Evolutionary conservation across 37 sponge, comb jelly and placozoan genomes (phyloP).

Genomic region (Beroe forskalii): DNA sequence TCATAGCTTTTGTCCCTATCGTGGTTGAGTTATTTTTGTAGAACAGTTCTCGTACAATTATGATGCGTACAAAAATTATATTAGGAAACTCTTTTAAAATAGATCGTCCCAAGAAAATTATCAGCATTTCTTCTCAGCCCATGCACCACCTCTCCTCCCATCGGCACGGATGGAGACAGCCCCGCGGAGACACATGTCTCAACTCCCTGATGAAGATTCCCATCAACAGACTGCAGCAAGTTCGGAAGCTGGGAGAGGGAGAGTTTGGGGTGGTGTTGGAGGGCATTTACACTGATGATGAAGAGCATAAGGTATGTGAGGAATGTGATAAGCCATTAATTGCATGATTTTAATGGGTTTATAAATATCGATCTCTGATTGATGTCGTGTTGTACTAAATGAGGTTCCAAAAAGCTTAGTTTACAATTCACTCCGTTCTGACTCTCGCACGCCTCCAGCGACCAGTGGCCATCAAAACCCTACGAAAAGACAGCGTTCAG

Average conservation of each 20-base stretch:
- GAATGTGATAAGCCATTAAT: too few species aligned
- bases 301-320: slow-evolving; percentile 66
- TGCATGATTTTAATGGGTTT: neutral
- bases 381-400: too few species aligned
- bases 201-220: slow-evolving; percentile 3
- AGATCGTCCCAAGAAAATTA: too few species aligned
- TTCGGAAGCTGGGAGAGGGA: slow-evolving; percentile 74
- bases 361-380: neutral
- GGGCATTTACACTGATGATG: slow-evolving; percentile 68
- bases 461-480: slow-evolving; percentile 1
- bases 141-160: neutral
- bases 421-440: too few species aligned
- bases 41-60: too few species aligned
- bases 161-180: neutral
- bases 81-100: neutral
- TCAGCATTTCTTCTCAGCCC: too few species aligned
- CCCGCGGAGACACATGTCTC: too few species aligned
- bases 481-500: slow-evolving; percentile 32
- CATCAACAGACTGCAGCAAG: neutral
- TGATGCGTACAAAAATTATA: too few species aligned
- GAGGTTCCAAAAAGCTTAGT: too few species aligned
- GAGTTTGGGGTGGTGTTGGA: slow-evolving; percentile 88
- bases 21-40: too few species aligned
- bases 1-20: too few species aligned
- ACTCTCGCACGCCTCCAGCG: too few species aligned